These are phyloP conservation scores for Odontothrips loti DNA, from an alignment of 2,888 invertebrate species.

Conservation along the genomic window DNA sequence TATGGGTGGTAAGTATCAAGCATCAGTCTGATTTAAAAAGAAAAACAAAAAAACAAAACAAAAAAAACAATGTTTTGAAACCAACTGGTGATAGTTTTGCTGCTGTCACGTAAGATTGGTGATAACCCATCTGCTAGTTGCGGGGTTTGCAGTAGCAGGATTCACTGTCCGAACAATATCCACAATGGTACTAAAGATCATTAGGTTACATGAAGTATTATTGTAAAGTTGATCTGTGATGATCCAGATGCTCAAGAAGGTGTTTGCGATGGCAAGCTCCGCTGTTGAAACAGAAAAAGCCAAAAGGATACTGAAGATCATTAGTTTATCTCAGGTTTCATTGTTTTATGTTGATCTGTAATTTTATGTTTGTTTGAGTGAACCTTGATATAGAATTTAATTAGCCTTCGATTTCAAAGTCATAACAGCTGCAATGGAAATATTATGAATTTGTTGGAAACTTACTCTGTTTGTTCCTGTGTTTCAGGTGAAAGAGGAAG, in stretches of 20 bases:
- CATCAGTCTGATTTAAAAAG: neutral
- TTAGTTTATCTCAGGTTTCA: no score
- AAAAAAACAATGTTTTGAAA: no score
- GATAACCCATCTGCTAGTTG: neutral
- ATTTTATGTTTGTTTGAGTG: no score
- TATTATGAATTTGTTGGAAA: no score
- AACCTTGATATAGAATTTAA: no score
- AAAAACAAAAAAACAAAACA: no score
- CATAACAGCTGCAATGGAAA: no score
- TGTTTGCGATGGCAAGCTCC: neutral
- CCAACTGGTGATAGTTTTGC: no score
- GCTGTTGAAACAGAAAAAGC: neutral
- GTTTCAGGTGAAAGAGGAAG: slow-evolving; percentile 42
- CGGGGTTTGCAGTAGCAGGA: no score
- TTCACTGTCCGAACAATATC: neutral
- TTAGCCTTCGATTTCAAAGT: no score
- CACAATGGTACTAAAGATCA: neutral
- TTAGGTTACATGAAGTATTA: neutral
- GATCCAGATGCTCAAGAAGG: neutral
- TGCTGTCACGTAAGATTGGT: neutral
- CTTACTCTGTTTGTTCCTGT: slow-evolving; percentile 26
- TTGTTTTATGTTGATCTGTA: no score
- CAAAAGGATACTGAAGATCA: neutral
- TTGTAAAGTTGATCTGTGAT: neutral
- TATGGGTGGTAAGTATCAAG: neutral